These are phyloP conservation scores for Dryobota labecula DNA, from an alignment of 2,888 invertebrate species.

Conservation along the genomic window DNA sequence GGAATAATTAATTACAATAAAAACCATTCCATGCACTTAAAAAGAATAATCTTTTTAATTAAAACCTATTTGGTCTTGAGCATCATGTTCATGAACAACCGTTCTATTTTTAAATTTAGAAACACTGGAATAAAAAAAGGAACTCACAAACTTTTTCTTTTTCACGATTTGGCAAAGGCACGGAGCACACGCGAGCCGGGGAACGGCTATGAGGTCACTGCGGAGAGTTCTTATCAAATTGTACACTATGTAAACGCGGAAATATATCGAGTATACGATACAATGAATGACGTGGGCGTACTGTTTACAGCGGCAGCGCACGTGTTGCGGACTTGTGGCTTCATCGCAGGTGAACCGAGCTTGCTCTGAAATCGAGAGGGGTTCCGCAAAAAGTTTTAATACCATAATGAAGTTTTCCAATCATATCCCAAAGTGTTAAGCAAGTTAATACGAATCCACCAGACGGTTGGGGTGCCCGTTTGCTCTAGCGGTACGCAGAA, in stretches of 20 bases:
- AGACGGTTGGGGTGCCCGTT: too few relatives aligned
- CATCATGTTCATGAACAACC: not conserved
- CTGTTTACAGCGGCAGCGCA: conserved; percentile 24
- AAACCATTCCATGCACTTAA: conserved; percentile 11
- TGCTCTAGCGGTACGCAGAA: too few relatives aligned
- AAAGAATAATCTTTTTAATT: conserved; percentile 8
- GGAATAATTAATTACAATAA: conserved; percentile 7
- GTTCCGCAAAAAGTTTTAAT: not conserved
- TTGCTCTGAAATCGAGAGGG: not conserved
- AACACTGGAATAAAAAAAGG: conserved; percentile 35
- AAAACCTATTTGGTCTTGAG: conserved; percentile 26
- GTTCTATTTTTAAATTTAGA: conserved; percentile 38
- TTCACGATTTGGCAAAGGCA: conserved; percentile 44
- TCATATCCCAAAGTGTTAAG: too few relatives aligned
- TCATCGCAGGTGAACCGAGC: not conserved
- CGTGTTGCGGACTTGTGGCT: conserved; percentile 21
- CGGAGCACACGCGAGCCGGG: conserved; percentile 65
- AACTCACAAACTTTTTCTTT: conserved; percentile 64
- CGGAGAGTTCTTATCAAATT: conserved; percentile 75
- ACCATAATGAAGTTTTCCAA: too few relatives aligned
- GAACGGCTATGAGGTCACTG: conserved; percentile 77
- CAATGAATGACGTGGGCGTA: conserved; percentile 44
- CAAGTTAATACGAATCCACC: too few relatives aligned
- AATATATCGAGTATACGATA: conserved; percentile 60
- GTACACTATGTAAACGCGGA: conserved; percentile 61